Evolutionary conservation across 2,797 vertebrate species (phyloP).

Genomic region (Ibycter americanus): DNA sequence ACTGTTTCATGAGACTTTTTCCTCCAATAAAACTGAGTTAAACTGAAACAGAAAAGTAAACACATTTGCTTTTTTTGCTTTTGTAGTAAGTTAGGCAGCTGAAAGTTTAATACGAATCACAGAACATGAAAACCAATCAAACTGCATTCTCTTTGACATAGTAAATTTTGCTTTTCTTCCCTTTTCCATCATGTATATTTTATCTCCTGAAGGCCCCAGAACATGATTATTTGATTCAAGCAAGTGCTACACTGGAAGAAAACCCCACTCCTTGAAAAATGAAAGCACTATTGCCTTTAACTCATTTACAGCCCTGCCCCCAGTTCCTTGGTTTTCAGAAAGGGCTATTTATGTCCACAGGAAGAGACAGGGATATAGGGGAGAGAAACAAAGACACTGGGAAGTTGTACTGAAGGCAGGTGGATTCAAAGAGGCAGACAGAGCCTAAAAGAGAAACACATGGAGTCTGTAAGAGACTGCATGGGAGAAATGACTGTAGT

Average conservation of each 20-base stretch:
- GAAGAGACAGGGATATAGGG: not conserved
- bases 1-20: not conserved
- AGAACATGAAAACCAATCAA: not conserved
- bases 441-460: not conserved
- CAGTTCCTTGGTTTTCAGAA: not conserved
- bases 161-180: not conserved
- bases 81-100: not conserved
- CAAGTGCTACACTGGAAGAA: not conserved
- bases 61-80: not conserved
- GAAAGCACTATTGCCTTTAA: not conserved
- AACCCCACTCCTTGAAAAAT: not conserved
- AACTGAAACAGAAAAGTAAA: not conserved
- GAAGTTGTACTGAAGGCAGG: not conserved
- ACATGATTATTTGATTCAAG: not conserved
- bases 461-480: rapidly evolving
- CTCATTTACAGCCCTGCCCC: not conserved
- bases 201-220: not conserved
- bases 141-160: not conserved
- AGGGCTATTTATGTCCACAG: not conserved
- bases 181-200: not conserved
- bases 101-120: not conserved
- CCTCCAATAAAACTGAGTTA: not conserved
- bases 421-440: not conserved
- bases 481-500: not conserved
- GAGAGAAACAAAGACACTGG: not conserved